Evolutionary conservation across 1,140 invertebrate genomes (phyloP), one percentile per base, ranked within the genome.

Genomic region (Myzus persicae): DNA sequence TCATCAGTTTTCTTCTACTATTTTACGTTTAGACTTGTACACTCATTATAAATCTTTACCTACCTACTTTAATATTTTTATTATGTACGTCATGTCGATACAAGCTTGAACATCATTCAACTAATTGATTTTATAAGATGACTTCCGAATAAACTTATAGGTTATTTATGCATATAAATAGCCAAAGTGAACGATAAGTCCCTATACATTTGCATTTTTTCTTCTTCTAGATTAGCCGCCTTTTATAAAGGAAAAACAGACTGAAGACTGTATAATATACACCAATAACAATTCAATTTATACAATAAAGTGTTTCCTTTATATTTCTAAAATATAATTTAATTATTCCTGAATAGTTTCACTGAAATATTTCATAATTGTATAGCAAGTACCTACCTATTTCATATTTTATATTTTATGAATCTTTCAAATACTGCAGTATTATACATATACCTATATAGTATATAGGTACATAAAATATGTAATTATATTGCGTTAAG

Each of bases 311-410:
- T n/a, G 59, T 76, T 76, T 76, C n/a, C 59, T 76, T 76, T 18
- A n/a, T 76, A 76, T 76, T 76, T 76, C n/a, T n/a, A n/a, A n/a
- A 76, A n/a, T n/a, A 76, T n/a, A 76, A 76, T 76, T n/a, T 76
- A n/a, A 76, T 76, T n/a, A 76, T n/a, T n/a, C 4, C 31, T n/a
- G 59, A 76, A 76, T 76, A n/a, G 31, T 76, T n/a, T 76, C 59
- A 76, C 5, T 76, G 31, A 20, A 76, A 76, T 76, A 76, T 76
- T 76, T 76, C 59, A n/a, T 76, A n/a, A 76, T 76, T 76, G n/a
- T 76, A 76, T 76, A 76, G 59, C 6, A 54, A 5, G 31, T 76
- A n/a, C 20, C 48, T 51, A 51, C 59, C 48, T 51, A 51, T n/a
- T 76, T 31, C 31, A 14, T 67, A 67, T 67, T 67, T 76, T 76